phyloP scores from a whole-genome alignment of 2,113 vertebrate species.

The Pogona vitticeps region DNA sequence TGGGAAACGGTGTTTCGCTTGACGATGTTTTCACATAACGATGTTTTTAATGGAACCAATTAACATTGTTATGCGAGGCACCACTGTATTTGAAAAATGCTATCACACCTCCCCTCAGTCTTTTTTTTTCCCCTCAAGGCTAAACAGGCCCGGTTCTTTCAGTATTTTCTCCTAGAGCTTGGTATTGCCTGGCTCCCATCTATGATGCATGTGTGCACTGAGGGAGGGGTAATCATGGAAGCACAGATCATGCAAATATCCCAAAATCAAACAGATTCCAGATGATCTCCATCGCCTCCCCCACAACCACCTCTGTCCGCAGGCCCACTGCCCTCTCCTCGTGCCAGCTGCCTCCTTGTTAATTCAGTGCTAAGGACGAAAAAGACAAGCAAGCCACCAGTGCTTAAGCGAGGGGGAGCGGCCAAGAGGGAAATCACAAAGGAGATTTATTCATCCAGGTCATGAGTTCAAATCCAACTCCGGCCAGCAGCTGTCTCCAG shows the following conservation, averaged over 20 bases:
- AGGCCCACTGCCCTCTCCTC: constrained; percentile 37
- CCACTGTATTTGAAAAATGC: too few relatives aligned
- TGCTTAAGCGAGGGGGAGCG: neutral
- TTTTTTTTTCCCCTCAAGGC: too few relatives aligned
- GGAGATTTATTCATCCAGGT: neutral
- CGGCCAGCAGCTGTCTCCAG: accelerated
- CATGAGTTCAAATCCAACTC: neutral
- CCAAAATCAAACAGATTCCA: constrained; percentile 27
- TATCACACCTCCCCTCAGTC: too few relatives aligned
- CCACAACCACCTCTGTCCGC: neutral
- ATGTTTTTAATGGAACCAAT: too few relatives aligned
- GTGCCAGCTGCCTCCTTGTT: neutral
- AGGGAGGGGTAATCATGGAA: neutral
- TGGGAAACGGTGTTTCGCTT: too few relatives aligned
- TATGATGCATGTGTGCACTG: neutral
- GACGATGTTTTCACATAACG: too few relatives aligned
- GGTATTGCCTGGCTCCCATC: too few relatives aligned
- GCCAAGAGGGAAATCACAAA: accelerated
- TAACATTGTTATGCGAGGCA: too few relatives aligned
- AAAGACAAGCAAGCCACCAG: neutral
- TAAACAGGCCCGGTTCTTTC: too few relatives aligned
- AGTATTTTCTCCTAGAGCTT: too few relatives aligned
- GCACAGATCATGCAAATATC: constrained; percentile 44
- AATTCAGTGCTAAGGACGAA: constrained; percentile 32
- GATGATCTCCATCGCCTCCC: constrained; percentile 30